Percentiles rank a stretch among this genome's conserved stretches.
Conservation (phyloP, 2,797 vertebrate genomes). For the Crocidura indochinensis region DNA sequence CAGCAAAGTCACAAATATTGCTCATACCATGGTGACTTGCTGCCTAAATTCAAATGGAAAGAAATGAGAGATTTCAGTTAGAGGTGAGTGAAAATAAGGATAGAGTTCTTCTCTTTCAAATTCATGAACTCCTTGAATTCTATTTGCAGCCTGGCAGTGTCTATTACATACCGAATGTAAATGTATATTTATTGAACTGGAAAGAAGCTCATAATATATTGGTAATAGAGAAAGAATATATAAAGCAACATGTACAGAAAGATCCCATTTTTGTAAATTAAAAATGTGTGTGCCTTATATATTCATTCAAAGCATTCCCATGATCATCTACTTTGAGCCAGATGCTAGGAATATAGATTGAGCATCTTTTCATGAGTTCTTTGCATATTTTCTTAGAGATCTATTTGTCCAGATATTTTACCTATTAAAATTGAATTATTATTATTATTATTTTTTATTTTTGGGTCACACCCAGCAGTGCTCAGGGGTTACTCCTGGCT, state of each 20-base stretch:
- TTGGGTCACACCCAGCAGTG: too few relatives aligned
- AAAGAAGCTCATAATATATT: constrained; percentile 76
- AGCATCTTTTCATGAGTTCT: too few relatives aligned
- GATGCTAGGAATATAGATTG: not conserved
- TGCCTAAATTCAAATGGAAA: constrained; percentile 33
- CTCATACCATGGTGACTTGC: not conserved
- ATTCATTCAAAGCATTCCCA: constrained; percentile 41
- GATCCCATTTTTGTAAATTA: constrained; percentile 66
- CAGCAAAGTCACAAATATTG: constrained; percentile 18
- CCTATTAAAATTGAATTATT: not conserved
- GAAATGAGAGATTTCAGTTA: constrained; percentile 80
- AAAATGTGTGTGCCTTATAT: constrained; percentile 36
- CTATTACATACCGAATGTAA: constrained; percentile 74
- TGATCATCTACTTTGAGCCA: not conserved
- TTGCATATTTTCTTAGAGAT: too few relatives aligned
- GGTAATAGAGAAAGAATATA: constrained; percentile 32
- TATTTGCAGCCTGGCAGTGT: constrained; percentile 73
- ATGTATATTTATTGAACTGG: constrained; percentile 80
- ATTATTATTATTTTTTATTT: not conserved
- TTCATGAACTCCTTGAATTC: too few relatives aligned
- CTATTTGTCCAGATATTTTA: too few relatives aligned
- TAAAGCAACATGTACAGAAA: constrained; percentile 57
- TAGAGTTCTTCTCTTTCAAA: constrained; percentile 63
- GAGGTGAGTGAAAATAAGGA: constrained; percentile 77
- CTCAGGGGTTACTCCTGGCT: too few relatives aligned